These are phyloP conservation scores for Monochamus saltuarius DNA, from an alignment of 1,140 invertebrate genomes.

Conservation along the genomic window DNA sequence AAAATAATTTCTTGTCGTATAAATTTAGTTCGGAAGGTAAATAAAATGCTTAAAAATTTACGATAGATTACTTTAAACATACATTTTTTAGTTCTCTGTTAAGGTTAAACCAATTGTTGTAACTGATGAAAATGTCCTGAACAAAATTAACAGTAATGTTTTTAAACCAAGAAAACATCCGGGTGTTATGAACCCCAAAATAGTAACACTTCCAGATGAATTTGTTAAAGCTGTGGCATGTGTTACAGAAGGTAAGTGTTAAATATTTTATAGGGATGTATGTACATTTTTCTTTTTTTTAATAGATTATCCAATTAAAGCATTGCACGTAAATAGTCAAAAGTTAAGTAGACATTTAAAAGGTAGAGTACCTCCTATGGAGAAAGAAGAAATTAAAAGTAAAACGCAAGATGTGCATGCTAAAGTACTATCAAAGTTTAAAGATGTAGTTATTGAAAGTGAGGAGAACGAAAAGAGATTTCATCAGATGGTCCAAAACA, in stretches of 20 bases:
- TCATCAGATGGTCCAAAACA: conserved; percentile 38
- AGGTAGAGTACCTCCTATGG: conserved; percentile 62
- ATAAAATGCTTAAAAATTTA: too few species aligned
- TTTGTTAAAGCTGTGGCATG: conserved; percentile 58
- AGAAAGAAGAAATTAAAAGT: conserved; percentile 57
- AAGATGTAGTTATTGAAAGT: conserved; percentile 57
- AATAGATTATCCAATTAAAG: conserved; percentile 58
- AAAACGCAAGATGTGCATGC: conserved; percentile 48
- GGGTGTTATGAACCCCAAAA: conserved; percentile 58
- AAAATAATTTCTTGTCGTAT: too few species aligned
- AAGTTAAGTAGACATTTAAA: conserved; percentile 62
- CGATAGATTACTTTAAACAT: too few species aligned
- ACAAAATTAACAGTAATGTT: conserved; percentile 58
- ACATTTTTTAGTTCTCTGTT: not conserved
- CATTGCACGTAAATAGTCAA: conserved; percentile 55
- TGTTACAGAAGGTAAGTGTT: conserved; percentile 54
- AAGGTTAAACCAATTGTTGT: conserved; percentile 44
- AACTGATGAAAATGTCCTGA: conserved; percentile 55
- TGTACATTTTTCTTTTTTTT: conserved; percentile 28
- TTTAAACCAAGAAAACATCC: conserved; percentile 71
- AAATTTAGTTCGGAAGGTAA: too few species aligned
- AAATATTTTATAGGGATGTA: conserved; percentile 15
- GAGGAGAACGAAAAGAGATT: conserved; percentile 52
- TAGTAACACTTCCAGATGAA: conserved; percentile 59
- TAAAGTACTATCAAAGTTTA: conserved; percentile 52